Evolutionary conservation across 35 echinoderm and acorn worm species (phyloP).

Genomic region (Ophioderma brevispina): DNA sequence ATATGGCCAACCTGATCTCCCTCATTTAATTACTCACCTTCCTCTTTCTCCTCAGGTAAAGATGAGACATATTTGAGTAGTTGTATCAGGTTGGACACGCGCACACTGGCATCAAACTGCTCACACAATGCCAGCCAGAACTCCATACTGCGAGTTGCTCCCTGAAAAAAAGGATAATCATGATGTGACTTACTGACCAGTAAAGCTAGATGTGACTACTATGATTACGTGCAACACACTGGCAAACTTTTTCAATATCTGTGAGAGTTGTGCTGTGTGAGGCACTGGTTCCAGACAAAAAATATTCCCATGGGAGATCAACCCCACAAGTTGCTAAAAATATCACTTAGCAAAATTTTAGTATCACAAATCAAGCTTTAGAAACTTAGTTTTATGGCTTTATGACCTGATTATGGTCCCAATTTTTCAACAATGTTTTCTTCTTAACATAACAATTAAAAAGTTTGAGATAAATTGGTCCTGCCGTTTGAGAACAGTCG

Average conservation of each 20-base stretch:
- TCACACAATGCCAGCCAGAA: constrained; percentile 83
- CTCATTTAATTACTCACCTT: constrained; percentile 16
- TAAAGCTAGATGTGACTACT: background rate
- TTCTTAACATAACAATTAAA: too few species aligned
- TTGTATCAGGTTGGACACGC: constrained; percentile 62
- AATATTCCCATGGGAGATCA: background rate
- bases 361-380: too few species aligned
- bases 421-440: too few species aligned
- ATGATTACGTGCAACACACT: background rate
- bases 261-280: too few species aligned
- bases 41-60: constrained; percentile 64
- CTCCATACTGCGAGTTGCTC: constrained; percentile 64
- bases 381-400: too few species aligned
- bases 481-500: too few species aligned
- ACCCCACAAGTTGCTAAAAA: too few species aligned
- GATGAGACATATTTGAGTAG: constrained; percentile 69
- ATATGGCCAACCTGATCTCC: too few species aligned
- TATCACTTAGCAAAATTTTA: too few species aligned
- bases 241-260: too few species aligned
- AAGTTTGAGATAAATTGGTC: too few species aligned
- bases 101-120: constrained; percentile 41
- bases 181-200: background rate
- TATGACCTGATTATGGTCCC: too few species aligned
- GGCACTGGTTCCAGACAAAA: background rate
- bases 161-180: constrained; percentile 36